Evolutionary conservation across 2,113 vertebrate species (phyloP).

Genomic region (Columbina picui): DNA sequence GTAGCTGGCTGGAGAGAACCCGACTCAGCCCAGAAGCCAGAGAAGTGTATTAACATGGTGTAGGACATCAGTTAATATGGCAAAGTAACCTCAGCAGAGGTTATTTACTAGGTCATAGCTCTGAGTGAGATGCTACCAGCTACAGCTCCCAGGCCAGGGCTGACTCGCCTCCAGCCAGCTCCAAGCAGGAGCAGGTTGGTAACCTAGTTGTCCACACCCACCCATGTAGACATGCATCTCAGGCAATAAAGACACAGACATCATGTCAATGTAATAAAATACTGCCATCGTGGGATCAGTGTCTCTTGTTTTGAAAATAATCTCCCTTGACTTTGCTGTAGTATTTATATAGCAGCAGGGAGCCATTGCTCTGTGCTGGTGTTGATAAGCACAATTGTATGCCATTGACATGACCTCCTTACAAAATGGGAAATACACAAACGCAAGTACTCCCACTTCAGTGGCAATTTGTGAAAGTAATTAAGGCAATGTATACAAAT

Average conservation of each 20-base stretch:
- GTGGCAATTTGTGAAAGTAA: neutral
- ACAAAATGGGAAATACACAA: neutral
- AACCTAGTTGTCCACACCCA: rapidly evolving
- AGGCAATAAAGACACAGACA: neutral
- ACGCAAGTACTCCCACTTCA: neutral
- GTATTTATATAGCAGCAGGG: neutral
- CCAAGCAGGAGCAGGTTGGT: neutral
- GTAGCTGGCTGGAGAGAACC: neutral
- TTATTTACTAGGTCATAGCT: neutral
- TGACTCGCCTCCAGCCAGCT: neutral
- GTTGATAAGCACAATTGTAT: neutral
- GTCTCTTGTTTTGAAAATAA: neutral
- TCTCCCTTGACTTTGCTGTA: neutral
- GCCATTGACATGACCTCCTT: neutral
- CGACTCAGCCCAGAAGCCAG: neutral
- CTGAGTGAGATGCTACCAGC: neutral
- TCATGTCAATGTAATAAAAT: neutral
- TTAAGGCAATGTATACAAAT: neutral
- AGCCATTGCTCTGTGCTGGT: neutral
- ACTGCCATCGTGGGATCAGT: neutral
- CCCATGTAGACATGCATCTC: no score
- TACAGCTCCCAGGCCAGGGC: neutral
- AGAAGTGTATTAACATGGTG: neutral
- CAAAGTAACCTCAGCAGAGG: neutral
- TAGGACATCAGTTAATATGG: neutral